phyloP scores from a whole-genome alignment of 2,797 vertebrate species.

The Sciurus vulgaris region DNA sequence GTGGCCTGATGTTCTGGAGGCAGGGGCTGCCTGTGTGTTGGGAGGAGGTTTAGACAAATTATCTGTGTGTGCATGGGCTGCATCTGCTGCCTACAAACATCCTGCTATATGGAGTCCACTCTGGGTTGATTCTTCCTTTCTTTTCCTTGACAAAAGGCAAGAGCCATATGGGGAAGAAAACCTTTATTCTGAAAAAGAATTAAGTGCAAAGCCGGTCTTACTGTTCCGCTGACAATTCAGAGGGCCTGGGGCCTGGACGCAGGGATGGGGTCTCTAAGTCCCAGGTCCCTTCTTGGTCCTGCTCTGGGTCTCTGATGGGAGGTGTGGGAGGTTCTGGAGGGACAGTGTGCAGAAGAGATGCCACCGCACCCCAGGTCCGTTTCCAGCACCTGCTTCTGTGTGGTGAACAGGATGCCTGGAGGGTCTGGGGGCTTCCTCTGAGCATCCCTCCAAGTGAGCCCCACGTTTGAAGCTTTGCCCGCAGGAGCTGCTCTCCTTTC shows the following conservation, averaged over 20 bases:
- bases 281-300: neutral
- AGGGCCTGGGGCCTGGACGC: neutral
- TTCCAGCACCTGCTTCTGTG: neutral
- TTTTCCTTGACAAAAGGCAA: constrained; percentile 73
- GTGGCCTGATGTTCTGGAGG: neutral
- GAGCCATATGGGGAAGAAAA: constrained; percentile 21
- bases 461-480: neutral
- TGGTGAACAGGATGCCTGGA: neutral
- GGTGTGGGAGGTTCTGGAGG: neutral
- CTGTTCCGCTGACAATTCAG: constrained; percentile 19
- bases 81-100: constrained; percentile 43
- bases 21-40: neutral
- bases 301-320: neutral
- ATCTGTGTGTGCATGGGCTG: neutral
- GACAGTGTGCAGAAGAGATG: neutral
- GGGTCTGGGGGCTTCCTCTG: neutral
- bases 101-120: constrained; percentile 39
- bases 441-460: neutral
- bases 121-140: constrained; percentile 60
- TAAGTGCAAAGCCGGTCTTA: neutral
- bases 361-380: neutral
- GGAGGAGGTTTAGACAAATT: constrained; percentile 13
- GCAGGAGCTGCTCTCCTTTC: rapidly evolving
- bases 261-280: neutral
- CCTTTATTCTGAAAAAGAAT: constrained; percentile 68